These are phyloP conservation scores for Toxotes chatareus DNA, from an alignment of 2,113 vertebrate species.

Conservation along the genomic window DNA sequence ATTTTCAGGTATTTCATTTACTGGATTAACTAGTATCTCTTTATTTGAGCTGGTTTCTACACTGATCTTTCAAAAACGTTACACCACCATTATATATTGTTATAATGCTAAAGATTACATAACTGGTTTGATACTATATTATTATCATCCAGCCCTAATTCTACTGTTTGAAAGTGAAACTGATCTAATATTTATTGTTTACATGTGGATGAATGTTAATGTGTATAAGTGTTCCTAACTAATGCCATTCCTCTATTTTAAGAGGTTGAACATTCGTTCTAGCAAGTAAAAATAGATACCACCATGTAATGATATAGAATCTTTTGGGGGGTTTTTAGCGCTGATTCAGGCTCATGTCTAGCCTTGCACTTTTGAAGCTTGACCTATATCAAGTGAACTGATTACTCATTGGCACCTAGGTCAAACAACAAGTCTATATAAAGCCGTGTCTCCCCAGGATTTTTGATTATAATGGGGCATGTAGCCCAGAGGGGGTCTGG, in stretches of 20 bases:
- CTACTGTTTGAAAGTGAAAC: neutral
- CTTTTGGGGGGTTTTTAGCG: neutral
- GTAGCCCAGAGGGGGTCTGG: conserved; percentile 19
- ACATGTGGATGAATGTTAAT: neutral
- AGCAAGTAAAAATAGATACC: neutral
- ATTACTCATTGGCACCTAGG: conserved; percentile 16
- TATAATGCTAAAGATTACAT: no score
- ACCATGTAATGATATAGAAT: neutral
- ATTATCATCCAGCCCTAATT: no score
- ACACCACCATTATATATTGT: no score
- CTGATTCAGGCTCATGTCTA: neutral
- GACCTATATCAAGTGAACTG: conserved; percentile 11
- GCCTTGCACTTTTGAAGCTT: conserved; percentile 9
- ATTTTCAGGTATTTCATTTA: no score
- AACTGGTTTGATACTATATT: no score
- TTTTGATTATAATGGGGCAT: conserved; percentile 42
- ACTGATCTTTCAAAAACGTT: no score
- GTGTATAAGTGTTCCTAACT: neutral
- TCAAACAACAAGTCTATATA: conserved; percentile 8
- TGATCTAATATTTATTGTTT: neutral
- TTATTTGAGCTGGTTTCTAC: no score
- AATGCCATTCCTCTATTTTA: neutral
- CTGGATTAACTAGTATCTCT: no score
- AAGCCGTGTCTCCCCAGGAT: conserved; percentile 17
- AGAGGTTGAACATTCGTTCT: neutral